These are phyloP conservation scores for Gallinago jamesoni DNA, from an alignment of 2,113 vertebrate genomes.

Conservation along the genomic window DNA sequence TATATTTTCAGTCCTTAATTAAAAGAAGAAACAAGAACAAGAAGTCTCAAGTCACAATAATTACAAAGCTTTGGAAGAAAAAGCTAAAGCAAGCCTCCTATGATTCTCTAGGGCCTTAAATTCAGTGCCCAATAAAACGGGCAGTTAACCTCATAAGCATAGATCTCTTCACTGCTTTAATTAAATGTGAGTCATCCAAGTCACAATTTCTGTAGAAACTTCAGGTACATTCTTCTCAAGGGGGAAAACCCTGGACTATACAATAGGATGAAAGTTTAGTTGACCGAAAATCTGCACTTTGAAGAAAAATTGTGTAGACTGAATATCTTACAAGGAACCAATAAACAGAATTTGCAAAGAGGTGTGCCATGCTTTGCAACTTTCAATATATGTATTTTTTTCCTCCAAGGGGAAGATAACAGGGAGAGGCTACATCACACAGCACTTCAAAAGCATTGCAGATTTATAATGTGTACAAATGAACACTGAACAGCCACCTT, in stretches of 20 bases:
- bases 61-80: neutral
- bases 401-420: neutral
- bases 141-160: slow-evolving; percentile 24
- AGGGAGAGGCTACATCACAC: neutral
- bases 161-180: slow-evolving; percentile 38
- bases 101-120: neutral
- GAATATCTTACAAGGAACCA: neutral
- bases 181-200: slow-evolving; percentile 22
- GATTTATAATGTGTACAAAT: accelerated
- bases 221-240: neutral
- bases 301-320: neutral
- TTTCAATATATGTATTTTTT: neutral
- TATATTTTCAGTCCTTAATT: slow-evolving; percentile 20
- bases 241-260: neutral
- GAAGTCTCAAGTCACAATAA: neutral
- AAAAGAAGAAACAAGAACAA: neutral
- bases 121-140: slow-evolving; percentile 24
- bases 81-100: slow-evolving; percentile 13
- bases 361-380: neutral
- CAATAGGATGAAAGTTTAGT: neutral
- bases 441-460: neutral
- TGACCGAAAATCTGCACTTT: neutral
- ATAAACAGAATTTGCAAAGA: neutral
- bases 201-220: neutral
- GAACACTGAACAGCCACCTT: neutral